Base-by-base conservation (phyloP, 2,888 invertebrate species). In the Stenchaetothrips biformis region DNA sequence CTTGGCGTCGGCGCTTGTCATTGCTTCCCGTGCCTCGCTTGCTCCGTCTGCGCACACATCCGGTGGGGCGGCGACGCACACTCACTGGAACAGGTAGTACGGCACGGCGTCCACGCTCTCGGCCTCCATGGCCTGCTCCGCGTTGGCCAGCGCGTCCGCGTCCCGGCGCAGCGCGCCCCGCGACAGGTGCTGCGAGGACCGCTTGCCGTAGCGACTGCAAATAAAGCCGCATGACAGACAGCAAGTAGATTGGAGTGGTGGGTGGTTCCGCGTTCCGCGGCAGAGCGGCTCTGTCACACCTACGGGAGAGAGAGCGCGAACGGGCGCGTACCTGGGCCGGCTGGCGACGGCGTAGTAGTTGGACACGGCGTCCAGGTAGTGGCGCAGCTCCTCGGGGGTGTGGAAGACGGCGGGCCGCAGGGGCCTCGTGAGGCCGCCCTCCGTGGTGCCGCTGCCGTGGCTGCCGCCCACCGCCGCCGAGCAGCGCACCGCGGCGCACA, bases 71-170 rank as follows among this genome's bases (percentile, higher is more conserved):
- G 86, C 88, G 88, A n/a, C 88, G 89, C 89, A 89, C 89, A 89
- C 89, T 89, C 88, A 89, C 89, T 89, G 89, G 88, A 89, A 89
- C 89, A 89, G 88, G 88, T 87, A 87, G 88, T 88, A 88, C 88
- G 88, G 89, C 88, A 88, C 88, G 88, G 87, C 86, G 79, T 85
- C 85, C 86, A 87, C 88, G 89, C 89, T 88, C 89, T 88, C 85
- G 80, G 79, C 79, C 83, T 81, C 83, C 82, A 59, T 79, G 81
- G 81, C 79, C 77, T 81, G 83, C 83, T 81, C 83, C 80, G 82
- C 88, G 88, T 88, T 88, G 88, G 86, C 88, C 81, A 53, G 62
- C 13, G 83, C 84, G 85, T 74, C 67, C 88, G 88, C 88, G 88
- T 88, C 87, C 85, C 85, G 83, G 81, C 85, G 82, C 83, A 77